Base-by-base conservation (phyloP, 2,888 invertebrate genomes). In the Tigriopus californicus region DNA sequence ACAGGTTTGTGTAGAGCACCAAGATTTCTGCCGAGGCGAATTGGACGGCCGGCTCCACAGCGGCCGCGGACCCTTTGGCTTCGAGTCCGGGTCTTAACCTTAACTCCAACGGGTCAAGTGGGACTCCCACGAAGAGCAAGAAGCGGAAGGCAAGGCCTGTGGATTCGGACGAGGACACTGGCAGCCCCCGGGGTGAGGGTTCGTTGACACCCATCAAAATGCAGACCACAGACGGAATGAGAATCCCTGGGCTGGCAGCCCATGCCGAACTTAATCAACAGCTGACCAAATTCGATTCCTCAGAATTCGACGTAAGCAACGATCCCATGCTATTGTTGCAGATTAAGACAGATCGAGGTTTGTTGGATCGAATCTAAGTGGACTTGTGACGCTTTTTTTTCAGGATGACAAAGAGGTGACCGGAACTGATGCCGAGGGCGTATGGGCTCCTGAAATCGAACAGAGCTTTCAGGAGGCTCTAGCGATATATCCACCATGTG, bases 361-460 rank as follows among this genome's bases (percentile, higher is more conserved):
- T 41, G 41, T 12, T 41, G 11, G 41, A 12, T 41, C 13, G 11
- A 12, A 41, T 13, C 11, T 41, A 11, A 41, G 11, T 41, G 13
- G 41, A 41, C 41, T 12, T 13, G 11, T 41, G 41, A 11, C 41
- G 11, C 15, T 48, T 48, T 18, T 85, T 74, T 87, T 87, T 73
- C 87, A 86, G 81, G 82, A 83, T 73, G 83, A 82, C 75, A 85
- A 88, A 78, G 89, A 89, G 74, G 77, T 88, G 74, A 87, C 89
- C 71, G 90, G 91, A 68, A 85, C 91, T 67, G 97, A 98, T 76
- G 97, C 97, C 67, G 98, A 99, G 76, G 98, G 98, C 67, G 98
- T 99, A 62, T 99, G 98, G 98, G 92, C 92, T 76, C 91, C 95
- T 65, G 98, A 99, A 76, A 98, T 98, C 75, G 98, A 99, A 75